Evolutionary conservation across 2,797 vertebrate genomes (phyloP), one percentile per base, ranked within the genome.

Genomic region (Lacerta agilis): DNA sequence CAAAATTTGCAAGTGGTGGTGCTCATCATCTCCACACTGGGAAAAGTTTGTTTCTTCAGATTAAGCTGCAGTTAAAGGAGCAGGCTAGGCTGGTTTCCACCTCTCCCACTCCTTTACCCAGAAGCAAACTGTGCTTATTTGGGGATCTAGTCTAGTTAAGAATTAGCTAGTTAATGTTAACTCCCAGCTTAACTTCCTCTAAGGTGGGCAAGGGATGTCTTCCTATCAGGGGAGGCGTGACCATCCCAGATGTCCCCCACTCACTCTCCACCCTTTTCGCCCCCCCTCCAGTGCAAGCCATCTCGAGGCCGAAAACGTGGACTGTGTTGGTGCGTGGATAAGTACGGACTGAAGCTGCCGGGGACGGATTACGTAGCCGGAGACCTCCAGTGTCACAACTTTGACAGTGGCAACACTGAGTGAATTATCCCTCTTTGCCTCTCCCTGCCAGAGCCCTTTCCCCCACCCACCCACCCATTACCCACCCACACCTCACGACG

Each of bases 251-350:
- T 5, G 17, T 43, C 49, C 7, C 9, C 29, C 33, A 13, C 82
- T 86, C 45, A 95, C 87, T 83, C n/a, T 89, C 75, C 29, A 92
- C 43, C 81, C 82, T 27, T 90, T 90, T 88, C 66, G 0, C 93
- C 77, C n/a, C 20, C 91, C 33, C 88, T 75, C 17, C 96, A 99
- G 99, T 99, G 99, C 97, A 99, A 99, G 91, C 98, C 99, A 25
- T 99, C 98, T 87, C 98, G 98, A 9, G 99, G 98, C 85, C 98
- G 98, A 92, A 99, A 99, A 89, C 97, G 98, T 88, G 99, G 99
- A 72, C 97, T 99, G 95, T 99, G 99, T 97, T 99, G 99, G 99
- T 99, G 99, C 0, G 99, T 99, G 96, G 98, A 99, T 96, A 99
- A 99, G 95, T 99, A 99, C 0, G 99, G 99, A 10, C 96, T 98